Conservation (phyloP, 2,888 invertebrate genomes). For the Aelia acuminata region DNA sequence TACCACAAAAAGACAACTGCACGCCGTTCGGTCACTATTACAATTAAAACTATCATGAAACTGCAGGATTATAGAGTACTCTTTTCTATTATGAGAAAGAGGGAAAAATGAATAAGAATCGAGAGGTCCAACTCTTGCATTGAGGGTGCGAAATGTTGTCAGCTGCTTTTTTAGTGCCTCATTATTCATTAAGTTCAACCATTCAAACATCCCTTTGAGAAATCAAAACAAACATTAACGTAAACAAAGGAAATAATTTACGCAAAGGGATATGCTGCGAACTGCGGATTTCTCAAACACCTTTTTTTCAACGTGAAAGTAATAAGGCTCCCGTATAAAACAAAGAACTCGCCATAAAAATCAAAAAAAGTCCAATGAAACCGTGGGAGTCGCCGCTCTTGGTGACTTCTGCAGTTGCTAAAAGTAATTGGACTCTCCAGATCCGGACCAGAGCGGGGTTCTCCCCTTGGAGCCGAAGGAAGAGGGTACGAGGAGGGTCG, state of each 20-base stretch:
- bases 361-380: neutral
- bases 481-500: neutral
- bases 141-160: no score
- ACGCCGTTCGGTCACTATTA: no score
- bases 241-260: neutral
- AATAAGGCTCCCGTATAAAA: neutral
- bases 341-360: neutral
- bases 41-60: no score
- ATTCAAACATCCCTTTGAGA: no score
- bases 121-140: no score
- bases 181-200: neutral
- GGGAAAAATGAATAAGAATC: no score
- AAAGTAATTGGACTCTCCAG: slow-evolving; percentile 38
- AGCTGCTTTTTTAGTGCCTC: no score
- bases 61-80: no score
- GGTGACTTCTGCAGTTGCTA: slow-evolving; percentile 29
- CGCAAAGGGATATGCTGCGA: neutral
- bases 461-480: neutral
- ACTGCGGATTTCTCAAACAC: neutral
- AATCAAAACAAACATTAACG: neutral
- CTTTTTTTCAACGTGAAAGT: neutral
- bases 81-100: no score
- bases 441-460: neutral
- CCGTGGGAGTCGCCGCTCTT: neutral
- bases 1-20: no score